Base-by-base conservation (phyloP, 2,888 invertebrate genomes). In the Ichneumon xanthorius region DNA sequence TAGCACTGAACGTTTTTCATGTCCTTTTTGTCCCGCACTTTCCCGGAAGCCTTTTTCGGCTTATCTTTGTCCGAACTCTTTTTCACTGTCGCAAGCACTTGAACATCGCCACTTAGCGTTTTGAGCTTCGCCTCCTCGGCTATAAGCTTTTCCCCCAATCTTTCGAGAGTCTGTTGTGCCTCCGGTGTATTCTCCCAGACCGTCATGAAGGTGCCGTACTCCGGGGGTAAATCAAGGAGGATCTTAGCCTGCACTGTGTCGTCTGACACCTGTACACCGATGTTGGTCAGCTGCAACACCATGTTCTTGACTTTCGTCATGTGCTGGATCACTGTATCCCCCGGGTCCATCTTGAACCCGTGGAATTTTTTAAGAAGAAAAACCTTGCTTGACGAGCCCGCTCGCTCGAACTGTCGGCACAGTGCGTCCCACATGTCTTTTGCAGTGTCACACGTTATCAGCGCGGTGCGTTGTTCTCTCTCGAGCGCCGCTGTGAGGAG, bases 1-100 rank as follows among this genome's bases (percentile, higher is more conserved):
- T 14, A 82, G 16, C 82, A 82, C n/a, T 78, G 9, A 22, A 67
- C 65, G 55, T 19, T 16, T 45, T 68, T 75, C 14, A n/a, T 22
- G 2, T 70, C 63, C 70, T 77, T 61, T 3, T 65, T 50, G 16
- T 16, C 40, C 40, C 11, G 40, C 5, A 1, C 4, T 37, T 37
- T 37, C 0, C 7, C 37, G 11, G 9, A 40, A 0, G n/a, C 1
- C 5, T 53, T 53, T 53, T 53, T 50, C 50, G 2, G 0, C 22
- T 6, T 19, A 50, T 50, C n/a, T 50, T 50, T 30, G 4, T 5
- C 16, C 16, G 48, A 22, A 6, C 55, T 2, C 2, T 4, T 73
- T 48, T 22, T 73, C 30, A 58, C 14, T 0, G 40, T 58, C 1
- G 68, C 9, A 1, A 68, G 30, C 40, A 58, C 68, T 37, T 68